Evolutionary conservation across 2,888 invertebrate genomes (phyloP), one percentile per base, ranked within the genome.

Genomic region (Entomobrya proxima): DNA sequence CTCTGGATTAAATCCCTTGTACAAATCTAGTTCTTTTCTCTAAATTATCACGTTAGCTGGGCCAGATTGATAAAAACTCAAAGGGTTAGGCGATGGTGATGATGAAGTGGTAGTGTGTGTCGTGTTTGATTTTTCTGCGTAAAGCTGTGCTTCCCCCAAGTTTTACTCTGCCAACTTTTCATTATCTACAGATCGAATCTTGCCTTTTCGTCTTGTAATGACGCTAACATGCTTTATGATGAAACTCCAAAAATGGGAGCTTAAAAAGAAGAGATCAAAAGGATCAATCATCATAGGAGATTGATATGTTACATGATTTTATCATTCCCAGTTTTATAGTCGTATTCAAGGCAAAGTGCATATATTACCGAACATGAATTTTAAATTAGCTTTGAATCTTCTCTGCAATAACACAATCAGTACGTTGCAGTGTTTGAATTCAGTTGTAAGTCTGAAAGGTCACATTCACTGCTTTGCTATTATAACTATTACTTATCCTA

Each of bases 191-290:
- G 24, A 55, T 75, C 37, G 21, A 75, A 75, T 75, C 75, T 75
- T 21, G 75, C 55, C 50, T 52, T 72, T 58, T 37, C 30, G 35
- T 55, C 15, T 75, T 47, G 27, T 52, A 21, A 35, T 74, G 35
- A 24, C 37, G 75, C 52, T 75, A 75, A 75, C 37, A 72, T 44
- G 44, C 32, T 72, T 72, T 72, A 72, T 72, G 72, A 30, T 37
- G 44, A 44, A 44, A 32, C 9, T 76, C 83, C 83, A 83, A 83
- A 76, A 83, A 76, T 83, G 83, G 83, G 64, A 76, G 52, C 83
- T 76, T 30, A 76, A 82, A n/a, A 83, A 76, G 83, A 67, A 76
- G 76, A 76, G 64, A 76, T 83, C 83, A 83, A 83, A 83, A 52
- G 76, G 76, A 21, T 64, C 67, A 83, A 55, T 52, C 72, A 67